Base-by-base conservation (phyloP, 2,888 invertebrate genomes). In the Unio pictorum region DNA sequence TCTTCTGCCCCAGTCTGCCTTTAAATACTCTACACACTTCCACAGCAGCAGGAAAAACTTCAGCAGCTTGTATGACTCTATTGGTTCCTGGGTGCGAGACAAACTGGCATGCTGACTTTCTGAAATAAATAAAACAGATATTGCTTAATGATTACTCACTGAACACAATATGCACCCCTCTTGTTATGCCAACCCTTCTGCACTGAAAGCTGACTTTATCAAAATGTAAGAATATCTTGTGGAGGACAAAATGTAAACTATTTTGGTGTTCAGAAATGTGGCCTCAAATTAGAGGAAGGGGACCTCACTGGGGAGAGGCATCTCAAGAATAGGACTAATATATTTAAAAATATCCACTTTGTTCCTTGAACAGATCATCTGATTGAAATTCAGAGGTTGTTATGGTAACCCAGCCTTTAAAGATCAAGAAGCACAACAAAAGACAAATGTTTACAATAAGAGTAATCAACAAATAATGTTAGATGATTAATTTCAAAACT, bases 11-110 rank as follows among this genome's bases (percentile, higher is more conserved):
- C 90, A 90, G 80, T 87, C 85, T 56, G 74, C 66, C 70, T 89
- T 90, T 26, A 87, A 71, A 58, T 86, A 80, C 69, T 89, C 89
- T 55, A 90, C 75, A 59, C 88, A 84, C 75, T 89, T 89, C 89
- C 89, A 90, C 4, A 89, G 80, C 63, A 88, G 61, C 57, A 90
- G 82, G 81, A 89, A 90, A 57, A 81, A 81, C 66, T 82, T 85
- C 62, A 89, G 81, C 60, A 88, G 76, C 34, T 79, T 76, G 74
- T 88, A 89, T 1, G 88, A 76, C 66, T 88, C 86, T 63, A 88
- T 73, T 18, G 89, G 89, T 65, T 89, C 83, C 62, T 80, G 75
- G 30, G 82, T 81, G 20, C 86, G 74, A 4, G 87, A 88, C 66
- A 89, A 71, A 66, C 84, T 84, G 55, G 73, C 72, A 34, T 70